Evolutionary conservation across 2,888 invertebrate genomes (phyloP), one percentile per base, ranked within the genome.

Genomic region (Serripes groenlandicus): DNA sequence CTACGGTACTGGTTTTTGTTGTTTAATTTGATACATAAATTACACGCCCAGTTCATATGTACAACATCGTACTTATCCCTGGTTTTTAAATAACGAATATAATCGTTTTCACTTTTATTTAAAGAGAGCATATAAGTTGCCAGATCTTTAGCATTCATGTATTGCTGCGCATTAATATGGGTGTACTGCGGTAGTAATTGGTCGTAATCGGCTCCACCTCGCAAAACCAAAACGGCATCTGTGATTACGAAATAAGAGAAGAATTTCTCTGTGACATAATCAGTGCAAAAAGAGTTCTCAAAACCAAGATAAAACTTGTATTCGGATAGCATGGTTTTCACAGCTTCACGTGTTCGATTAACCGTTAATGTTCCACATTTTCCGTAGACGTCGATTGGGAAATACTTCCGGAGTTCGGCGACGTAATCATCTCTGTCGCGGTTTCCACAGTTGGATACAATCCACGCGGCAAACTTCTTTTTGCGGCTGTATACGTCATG

Each of bases 121-220:
- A 78, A 18, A 23, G 23, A 9, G 18, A 72, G 21, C 26, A 78
- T 23, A 35, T 34, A 72, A 15, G 56, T 49, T 11, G 64, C 78
- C 0, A 78, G 35, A 5, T 62, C 26, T 34, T 42, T 26, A 23
- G 70, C 34, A 21, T 37, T 49, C 18, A 28, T 26, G 23, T 54
- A 78, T 26, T 72, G 26, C 21, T 37, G 28, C 7, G 64, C 26
- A 49, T 78, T 62, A 30, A 78, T 78, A 28, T 62, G 71, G 1
- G 78, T 66, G 49, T 72, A 54, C 15, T 18, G 54, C 9, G 78
- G 78, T 34, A 78, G 34, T 30, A 78, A n/a, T 54, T 37, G 32
- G 9, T 35, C 72, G 30, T 78, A 78, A 35, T 78, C 30, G 0
- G 72, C 78, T 1, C 78, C 78, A 42, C 78, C 78, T 28, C 78